Conservation (phyloP, 2,113 vertebrate genomes). For the Asarcornis scutulata region DNA sequence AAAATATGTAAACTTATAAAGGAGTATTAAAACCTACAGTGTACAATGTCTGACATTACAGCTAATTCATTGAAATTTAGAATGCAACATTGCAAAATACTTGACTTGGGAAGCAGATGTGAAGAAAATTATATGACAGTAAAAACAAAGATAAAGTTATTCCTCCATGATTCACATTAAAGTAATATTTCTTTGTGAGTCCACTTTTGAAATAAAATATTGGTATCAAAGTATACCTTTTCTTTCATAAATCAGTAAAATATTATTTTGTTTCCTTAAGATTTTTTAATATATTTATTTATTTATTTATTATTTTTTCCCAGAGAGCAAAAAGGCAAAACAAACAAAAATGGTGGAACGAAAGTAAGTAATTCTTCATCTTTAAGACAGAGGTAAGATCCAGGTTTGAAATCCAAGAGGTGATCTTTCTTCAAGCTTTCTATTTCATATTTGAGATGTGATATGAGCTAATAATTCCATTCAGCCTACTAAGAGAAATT, state of each 20-base stretch:
- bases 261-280: not conserved
- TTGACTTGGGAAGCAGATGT: not conserved
- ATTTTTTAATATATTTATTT: not conserved
- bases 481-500: not conserved
- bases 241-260: not conserved
- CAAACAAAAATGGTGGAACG: not conserved
- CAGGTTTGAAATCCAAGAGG: not conserved
- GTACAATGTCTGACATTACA: not conserved
- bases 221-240: not conserved
- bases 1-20: not conserved
- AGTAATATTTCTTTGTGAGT: not conserved
- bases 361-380: not conserved
- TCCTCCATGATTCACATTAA: not conserved
- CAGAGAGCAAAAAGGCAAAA: not conserved
- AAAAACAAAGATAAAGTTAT: not conserved
- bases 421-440: not conserved
- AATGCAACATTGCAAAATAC: not conserved
- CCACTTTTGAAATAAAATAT: not conserved
- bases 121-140: not conserved
- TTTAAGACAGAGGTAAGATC: not conserved
- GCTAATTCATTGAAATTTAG: not conserved
- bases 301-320: not conserved
- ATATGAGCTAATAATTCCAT: not conserved
- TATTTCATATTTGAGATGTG: not conserved
- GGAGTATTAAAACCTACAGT: not conserved